Base-by-base conservation (phyloP, 2,797 vertebrate species). In the Bradypodion ventrale region DNA sequence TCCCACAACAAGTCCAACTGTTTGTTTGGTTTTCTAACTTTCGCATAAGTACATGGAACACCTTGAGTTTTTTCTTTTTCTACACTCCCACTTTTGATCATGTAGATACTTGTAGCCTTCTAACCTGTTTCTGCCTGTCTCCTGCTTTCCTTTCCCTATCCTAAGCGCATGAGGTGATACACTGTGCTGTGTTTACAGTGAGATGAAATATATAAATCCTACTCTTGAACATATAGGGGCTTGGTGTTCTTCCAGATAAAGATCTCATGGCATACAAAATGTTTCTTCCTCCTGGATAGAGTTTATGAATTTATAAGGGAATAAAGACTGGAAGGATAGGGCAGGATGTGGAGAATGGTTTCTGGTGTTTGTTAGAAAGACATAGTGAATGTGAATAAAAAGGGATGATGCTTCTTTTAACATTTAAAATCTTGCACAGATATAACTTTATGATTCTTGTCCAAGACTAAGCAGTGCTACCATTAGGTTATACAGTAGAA, bases 101-200 rank as follows among this genome's bases (percentile, higher is more conserved):
- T 40, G 76, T 44, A 65, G 32, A 25, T 73, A 56, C 69, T 79
- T 65, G 83, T 60, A 42, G 65, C 29, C 44, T 19, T 65, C 59
- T 27, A 35, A 5, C 44, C 76, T 79, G 76, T 49, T 60, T 44
- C 40, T 66, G 44, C 76, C 35, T 84, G 83, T 21, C 76, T 84
- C 27, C 44, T 49, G 8, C 37, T 79, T 73, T 59, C 44, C 49
- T 6, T 73, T 21, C 63, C 35, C 32, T 65, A 13, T 29, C 44
- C 68, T 79, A 29, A 60, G 27, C 52, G 44, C 60, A 65, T 46
- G 75, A 73, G 59, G 21, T 73, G 37, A 60, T 78, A 56, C 42
- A 35, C 19, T 60, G 27, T 37, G 32, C n/a, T 35, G 7, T 76
- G 56, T 78, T 84, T 78, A 52, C 29, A 63, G 23, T 63, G 65